These are phyloP conservation scores for Lasiurus borealis DNA, from an alignment of 2,113 vertebrate genomes.

Conservation along the genomic window DNA sequence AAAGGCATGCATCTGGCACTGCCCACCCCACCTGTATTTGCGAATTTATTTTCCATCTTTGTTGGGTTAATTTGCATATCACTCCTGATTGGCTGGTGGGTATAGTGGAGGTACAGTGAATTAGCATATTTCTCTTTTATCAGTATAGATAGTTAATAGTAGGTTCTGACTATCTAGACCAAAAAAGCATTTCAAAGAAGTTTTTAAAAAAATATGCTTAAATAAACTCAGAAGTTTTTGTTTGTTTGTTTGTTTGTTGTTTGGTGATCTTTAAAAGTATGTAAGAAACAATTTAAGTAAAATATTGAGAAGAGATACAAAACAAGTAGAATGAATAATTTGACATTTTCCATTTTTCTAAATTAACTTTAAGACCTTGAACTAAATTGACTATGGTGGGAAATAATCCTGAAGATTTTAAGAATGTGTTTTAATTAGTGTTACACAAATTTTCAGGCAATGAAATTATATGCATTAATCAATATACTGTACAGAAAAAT, in stretches of 20 bases:
- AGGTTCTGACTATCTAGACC: not conserved
- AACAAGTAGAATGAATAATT: not conserved
- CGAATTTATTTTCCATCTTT: no score
- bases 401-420: constrained; percentile 18
- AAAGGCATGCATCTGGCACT: no score
- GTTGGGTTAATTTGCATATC: no score
- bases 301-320: not conserved
- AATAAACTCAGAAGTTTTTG: not conserved
- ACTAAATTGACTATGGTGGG: not conserved
- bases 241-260: not conserved
- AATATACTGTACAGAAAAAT: constrained; percentile 50
- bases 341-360: not conserved
- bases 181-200: not conserved
- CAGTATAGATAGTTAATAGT: not conserved
- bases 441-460: constrained; percentile 63
- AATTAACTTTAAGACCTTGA: constrained; percentile 44
- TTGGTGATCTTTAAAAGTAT: not conserved
- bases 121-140: no score
- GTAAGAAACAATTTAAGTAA: not conserved
- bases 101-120: no score
- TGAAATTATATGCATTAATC: constrained; percentile 55
- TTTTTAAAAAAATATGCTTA: not conserved
- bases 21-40: no score
- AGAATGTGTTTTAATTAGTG: constrained; percentile 68
- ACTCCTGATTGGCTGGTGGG: no score